Percentiles rank a stretch among this genome's conserved stretches.
phyloP scores from a whole-genome alignment of 1,140 invertebrate species.

The Trachymyrmex septentrionalis region DNA sequence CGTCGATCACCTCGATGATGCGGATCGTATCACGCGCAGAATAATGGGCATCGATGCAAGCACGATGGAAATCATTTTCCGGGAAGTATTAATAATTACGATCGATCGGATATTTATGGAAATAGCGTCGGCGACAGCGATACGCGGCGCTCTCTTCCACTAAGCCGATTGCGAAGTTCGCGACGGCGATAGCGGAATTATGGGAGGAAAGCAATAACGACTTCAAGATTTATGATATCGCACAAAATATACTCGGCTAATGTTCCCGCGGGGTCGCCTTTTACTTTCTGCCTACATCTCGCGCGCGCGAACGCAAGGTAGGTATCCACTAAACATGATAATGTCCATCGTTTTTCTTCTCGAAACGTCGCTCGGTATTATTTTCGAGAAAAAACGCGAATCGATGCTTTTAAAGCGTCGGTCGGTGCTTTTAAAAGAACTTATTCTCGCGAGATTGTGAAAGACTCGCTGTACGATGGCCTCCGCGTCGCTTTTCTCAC shows the following conservation, averaged over 20 bases:
- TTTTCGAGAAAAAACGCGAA: slow-evolving; percentile 25
- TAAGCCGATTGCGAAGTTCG: slow-evolving; percentile 59
- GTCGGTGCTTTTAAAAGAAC: slow-evolving; percentile 45
- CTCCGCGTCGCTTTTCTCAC: slow-evolving; percentile 23
- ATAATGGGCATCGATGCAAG: slow-evolving; percentile 32
- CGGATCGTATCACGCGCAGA: slow-evolving; percentile 21
- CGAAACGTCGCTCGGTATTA: slow-evolving; percentile 50
- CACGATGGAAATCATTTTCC: slow-evolving; percentile 54
- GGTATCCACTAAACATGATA: slow-evolving; percentile 37
- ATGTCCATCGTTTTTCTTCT: slow-evolving; percentile 58
- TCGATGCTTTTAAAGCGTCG: slow-evolving; percentile 43
- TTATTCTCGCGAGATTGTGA: slow-evolving; percentile 50
- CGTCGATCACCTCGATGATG: slow-evolving; percentile 9
- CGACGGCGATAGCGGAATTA: slow-evolving; percentile 59
- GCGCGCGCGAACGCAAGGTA: slow-evolving; percentile 24
- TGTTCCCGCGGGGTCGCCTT: slow-evolving; percentile 12
- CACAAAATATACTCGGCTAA: slow-evolving; percentile 46
- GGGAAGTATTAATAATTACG: slow-evolving; percentile 61
- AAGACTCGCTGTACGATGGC: slow-evolving; percentile 32
- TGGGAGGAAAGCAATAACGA: slow-evolving; percentile 63
- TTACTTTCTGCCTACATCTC: slow-evolving; percentile 35
- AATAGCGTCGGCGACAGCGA: slow-evolving; percentile 33
- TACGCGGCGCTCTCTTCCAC: background rate
- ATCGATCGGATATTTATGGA: slow-evolving; percentile 64
- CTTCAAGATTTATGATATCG: slow-evolving; percentile 56